A percentile compares a stretch with the other conserved stretches of the same genome.
Evolutionary conservation across 2,888 invertebrate genomes (phyloP).

Genomic region (Drosophila glabriapex): DNA sequence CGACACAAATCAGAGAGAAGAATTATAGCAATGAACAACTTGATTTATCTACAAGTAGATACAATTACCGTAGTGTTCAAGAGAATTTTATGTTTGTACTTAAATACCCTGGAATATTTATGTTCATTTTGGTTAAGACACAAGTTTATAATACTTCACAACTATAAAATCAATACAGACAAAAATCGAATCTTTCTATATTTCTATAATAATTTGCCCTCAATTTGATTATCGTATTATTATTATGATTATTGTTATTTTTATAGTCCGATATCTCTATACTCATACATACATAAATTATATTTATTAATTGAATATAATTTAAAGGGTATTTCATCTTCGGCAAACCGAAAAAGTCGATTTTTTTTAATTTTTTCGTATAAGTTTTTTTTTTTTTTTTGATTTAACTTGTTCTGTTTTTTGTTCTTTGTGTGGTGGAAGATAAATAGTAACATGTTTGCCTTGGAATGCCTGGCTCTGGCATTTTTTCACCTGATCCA

Average conservation of each 20-base stretch:
- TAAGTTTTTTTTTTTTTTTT: constrained; percentile 10
- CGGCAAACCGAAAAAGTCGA: neutral
- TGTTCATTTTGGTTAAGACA: neutral
- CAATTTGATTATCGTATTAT: neutral
- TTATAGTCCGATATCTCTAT: neutral
- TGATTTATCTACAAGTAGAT: neutral
- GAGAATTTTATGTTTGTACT: neutral
- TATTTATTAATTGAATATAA: neutral
- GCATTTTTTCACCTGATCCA: neutral
- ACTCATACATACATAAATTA: neutral
- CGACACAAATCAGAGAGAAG: constrained; percentile 10
- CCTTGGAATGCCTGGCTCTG: constrained; percentile 17
- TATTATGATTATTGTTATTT: neutral
- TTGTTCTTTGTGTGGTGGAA: constrained; percentile 56
- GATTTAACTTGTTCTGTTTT: constrained; percentile 17
- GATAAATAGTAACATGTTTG: constrained; percentile 76
- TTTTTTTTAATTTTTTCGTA: constrained; percentile 10
- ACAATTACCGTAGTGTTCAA: neutral
- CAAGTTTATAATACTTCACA: neutral
- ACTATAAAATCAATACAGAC: neutral
- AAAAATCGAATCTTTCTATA: neutral
- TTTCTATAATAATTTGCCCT: neutral
- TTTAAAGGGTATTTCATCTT: constrained; percentile 3
- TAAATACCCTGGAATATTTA: neutral
- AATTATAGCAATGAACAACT: constrained; percentile 20